Base-by-base conservation (phyloP, 1,140 invertebrate species). In the Acromyrmex charruanus region DNA sequence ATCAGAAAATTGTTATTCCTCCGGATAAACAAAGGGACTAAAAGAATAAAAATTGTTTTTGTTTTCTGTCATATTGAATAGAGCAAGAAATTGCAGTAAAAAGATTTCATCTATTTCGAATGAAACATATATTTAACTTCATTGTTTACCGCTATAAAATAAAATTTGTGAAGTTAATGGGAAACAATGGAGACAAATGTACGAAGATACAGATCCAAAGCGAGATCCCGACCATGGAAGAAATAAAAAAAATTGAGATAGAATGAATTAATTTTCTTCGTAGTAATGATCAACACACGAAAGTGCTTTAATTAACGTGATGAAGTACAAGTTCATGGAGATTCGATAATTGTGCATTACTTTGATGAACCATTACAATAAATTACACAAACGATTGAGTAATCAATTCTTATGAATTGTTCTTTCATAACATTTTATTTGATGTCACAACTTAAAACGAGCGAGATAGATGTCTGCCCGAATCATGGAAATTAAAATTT, bases 371-470 rank as follows among this genome's bases (percentile, higher is more conserved):
- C 18, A 49, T 74, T 61, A 18, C 31, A 61, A 18, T 75, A 31
- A 18, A 58, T 82, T 25, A 49, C n/a, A 63, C 25, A 28, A 39
- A 74, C 7, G 2, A 84, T 51, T 58, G 39, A 35, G 4, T n/a
- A 35, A 14, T 44, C n/a, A 66, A 51, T 58, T 51, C n/a, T 58
- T 75, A 7, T 59, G n/a, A 31, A 75, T 51, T 59, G 14, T 14
- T 31, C 55, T 84, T 84, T 51, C 68, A 84, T 18, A 61, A 55
- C 31, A 9, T 74, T 58, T 10, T 25, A 21, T 82, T 82, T 61
- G 25, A 44, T 39, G 21, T 53, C n/a, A 18, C 18, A 63, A 61
- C 2, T 10, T 10, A 31, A 59, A 59, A 31, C 1, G 44, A 31
- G 7, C 35, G 0, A 35, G n/a, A 0, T n/a, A 59, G 14, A 3